These are phyloP conservation scores for Drosophila ohnishii DNA, from an alignment of 1,140 invertebrate genomes.

Conservation along the genomic window DNA sequence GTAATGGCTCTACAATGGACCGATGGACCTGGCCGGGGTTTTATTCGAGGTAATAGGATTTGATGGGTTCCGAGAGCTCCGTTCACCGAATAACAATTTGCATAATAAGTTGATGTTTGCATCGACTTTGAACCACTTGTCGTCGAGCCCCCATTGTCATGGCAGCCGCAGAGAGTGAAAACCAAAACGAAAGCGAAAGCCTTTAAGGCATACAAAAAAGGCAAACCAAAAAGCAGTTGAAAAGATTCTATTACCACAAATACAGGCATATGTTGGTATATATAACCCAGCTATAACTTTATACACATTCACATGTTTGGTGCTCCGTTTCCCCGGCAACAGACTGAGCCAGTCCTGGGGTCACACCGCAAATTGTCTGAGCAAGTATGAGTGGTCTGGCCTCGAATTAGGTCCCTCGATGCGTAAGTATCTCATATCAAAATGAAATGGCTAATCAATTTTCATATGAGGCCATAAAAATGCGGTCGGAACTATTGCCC, in stretches of 20 bases:
- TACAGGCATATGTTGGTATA: conserved; percentile 3
- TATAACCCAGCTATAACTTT: background rate
- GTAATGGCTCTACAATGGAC: conserved; percentile 57
- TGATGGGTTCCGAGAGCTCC: conserved; percentile 55
- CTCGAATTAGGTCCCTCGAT: conserved; percentile 24
- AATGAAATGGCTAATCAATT: conserved; percentile 42
- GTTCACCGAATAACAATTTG: conserved; percentile 69
- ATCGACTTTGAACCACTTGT: conserved; percentile 26
- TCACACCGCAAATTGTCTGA: conserved; percentile 28
- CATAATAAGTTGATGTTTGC: conserved; percentile 75
- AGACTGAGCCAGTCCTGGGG: conserved; percentile 20
- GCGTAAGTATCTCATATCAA: conserved; percentile 26
- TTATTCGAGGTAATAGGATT: conserved; percentile 68
- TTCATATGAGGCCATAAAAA: conserved; percentile 5
- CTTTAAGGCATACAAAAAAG: conserved; percentile 29
- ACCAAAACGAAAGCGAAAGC: conserved; percentile 3
- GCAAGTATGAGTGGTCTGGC: conserved; percentile 31
- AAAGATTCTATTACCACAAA: conserved; percentile 40
- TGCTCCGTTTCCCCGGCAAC: conserved; percentile 17
- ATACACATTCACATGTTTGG: no score
- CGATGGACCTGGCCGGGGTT: conserved; percentile 22
- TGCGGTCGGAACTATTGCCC: conserved; percentile 5
- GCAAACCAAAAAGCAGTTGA: conserved; percentile 46
- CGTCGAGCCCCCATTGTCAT: conserved; percentile 48
- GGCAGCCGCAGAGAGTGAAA: conserved; percentile 27